Base-by-base conservation (phyloP, 2,797 vertebrate species). In the Crocodylus rhombifer region DNA sequence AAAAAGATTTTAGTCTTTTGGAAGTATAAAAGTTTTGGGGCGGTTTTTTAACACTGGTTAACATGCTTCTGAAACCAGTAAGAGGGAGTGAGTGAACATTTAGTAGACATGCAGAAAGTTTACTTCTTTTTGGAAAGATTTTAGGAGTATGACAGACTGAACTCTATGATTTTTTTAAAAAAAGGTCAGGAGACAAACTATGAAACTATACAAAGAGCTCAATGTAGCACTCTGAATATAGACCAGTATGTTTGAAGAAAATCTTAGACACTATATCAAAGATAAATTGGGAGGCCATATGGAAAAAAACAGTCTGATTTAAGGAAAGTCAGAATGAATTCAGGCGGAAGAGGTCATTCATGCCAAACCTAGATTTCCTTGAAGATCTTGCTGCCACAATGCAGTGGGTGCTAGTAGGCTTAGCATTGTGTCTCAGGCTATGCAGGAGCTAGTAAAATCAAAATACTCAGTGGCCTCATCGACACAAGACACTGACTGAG, bases 351-450 rank as follows among this genome's bases (percentile, higher is more conserved):
- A 93, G 88, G 26, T 65, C 78, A 91, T 87, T 36, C 81, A 94
- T 85, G 89, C 60, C 65, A 89, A 95, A 95, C 79, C 84, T 86
- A 91, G 82, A 93, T 76, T 93, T 91, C 88, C 95, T 94, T 96
- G 95, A 95, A 96, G 91, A 89, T 95, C 63, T 89, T 84, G 77
- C 64, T 93, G 76, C 85, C 90, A 86, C 80, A 77, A 81, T 95
- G 69, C 60, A 89, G 87, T 69, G 81, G 13, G 1, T 92, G 65
- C 90, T 94, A 86, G 3, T 84, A 75, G 88, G 69, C 89, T 93
- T 65, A 86, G 81, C 0, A 1, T 82, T 95, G 94, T 94, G 80
- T 95, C 78, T 95, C 89, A 94, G 79, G 89, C 85, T 95, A 91
- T 42, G 30, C 18, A 56, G 55, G 17, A 55, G 20, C 42, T 64